Evolutionary conservation across 2,888 invertebrate genomes (phyloP), one percentile per base, ranked within the genome.

Genomic region (Thereva unica): DNA sequence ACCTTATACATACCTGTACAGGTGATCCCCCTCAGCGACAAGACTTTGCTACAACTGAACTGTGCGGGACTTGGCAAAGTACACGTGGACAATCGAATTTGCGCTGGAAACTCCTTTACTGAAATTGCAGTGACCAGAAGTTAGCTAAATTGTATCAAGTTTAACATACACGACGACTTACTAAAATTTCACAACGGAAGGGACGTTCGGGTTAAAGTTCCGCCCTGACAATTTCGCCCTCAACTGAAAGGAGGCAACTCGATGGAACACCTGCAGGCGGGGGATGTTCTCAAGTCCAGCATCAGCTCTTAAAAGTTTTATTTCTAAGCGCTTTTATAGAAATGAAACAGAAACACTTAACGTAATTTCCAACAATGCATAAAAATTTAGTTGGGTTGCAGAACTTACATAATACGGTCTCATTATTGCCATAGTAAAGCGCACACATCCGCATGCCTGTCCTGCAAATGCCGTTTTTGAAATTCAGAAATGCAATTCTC

Each of bases 401-500:
- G n/a, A 63, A 34, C 23, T 41, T 12, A 41, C n/a, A n/a, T n/a
- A n/a, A n/a, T 40, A 23, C 0, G 8, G 40, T 2, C 7, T 23
- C 4, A 6, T 40, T 40, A 41, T 52, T 7, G 12, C 12, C 12
- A 52, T 9, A 10, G 34, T 34, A 23, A 65, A 52, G 40, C 61
- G 68, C 53, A 68, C 54, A 41, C 68, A 69, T 1, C 68, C 64
- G 9, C 66, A 69, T 4, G 53, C 34, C 9, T 67, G 1, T 8
- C 23, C 23, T 54, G 50, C 49, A 53, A 69, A 8, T 54, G 57
- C 34, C 57, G 42, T 41, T 67, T 47, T 53, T 64, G 57, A 40
- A 67, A 69, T 64, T 69, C 68, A 8, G 67, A 64, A 5, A 69
- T 23, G 40, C 68, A 69, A 44, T 69, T 69, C 53, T 64, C 68